A percentile compares a stretch with the other conserved stretches of the same genome.
Evolutionary conservation across 2,888 invertebrate species (phyloP).

Genomic region (Gastracanthus pulcherrimus): DNA sequence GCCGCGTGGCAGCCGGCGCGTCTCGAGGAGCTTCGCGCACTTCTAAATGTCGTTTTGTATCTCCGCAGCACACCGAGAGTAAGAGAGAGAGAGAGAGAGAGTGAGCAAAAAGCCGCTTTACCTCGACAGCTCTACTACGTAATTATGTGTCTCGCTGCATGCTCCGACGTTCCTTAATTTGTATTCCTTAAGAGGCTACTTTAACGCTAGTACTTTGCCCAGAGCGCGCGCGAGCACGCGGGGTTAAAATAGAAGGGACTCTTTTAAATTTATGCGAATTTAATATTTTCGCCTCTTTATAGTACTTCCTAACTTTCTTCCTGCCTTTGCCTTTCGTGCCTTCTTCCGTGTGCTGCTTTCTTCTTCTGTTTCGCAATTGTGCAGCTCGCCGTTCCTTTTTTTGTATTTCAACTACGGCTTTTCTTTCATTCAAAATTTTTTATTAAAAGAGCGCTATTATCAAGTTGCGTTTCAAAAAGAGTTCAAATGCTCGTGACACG

Average conservation of each 20-base stretch:
- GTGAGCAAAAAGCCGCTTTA: constrained; percentile 49
- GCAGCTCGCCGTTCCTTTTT: neutral
- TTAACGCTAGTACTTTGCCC: constrained; percentile 52
- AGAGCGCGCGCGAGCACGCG: neutral
- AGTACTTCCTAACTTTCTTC: neutral
- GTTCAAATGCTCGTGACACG: no score
- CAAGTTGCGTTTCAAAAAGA: no score
- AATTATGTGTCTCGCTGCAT: constrained; percentile 57
- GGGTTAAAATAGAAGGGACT: constrained; percentile 46
- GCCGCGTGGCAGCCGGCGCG: constrained; percentile 29
- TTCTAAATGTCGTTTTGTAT: constrained; percentile 58
- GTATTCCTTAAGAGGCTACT: constrained; percentile 59
- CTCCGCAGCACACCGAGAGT: constrained; percentile 10
- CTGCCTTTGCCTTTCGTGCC: neutral
- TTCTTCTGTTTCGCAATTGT: neutral
- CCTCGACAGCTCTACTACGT: constrained; percentile 55
- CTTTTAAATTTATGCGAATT: constrained; percentile 56
- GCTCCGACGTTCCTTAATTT: constrained; percentile 58
- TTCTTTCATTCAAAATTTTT: constrained; percentile 37
- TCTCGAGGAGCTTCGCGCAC: constrained; percentile 29
- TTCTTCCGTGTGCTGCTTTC: neutral
- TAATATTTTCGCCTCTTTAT: constrained; percentile 55
- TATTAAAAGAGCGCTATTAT: no score
- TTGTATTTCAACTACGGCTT: constrained; percentile 1
- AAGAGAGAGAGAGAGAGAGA: constrained; percentile 18